Conservation (phyloP, 1,140 invertebrate species). For the Eufriesea mexicana region DNA sequence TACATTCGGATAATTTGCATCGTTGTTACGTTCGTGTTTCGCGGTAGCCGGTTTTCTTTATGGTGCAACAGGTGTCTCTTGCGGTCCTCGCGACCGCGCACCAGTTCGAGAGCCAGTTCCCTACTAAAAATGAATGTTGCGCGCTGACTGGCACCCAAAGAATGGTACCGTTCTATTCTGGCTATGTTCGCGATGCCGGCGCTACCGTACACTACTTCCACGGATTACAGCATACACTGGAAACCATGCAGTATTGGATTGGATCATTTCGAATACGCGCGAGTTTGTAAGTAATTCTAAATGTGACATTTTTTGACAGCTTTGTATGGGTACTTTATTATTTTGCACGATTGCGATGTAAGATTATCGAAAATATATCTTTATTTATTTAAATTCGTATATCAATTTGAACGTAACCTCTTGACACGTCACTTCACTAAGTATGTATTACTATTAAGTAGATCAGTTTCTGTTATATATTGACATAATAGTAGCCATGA, state of each 20-base stretch:
- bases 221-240: conserved; percentile 31
- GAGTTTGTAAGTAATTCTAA: conserved; percentile 33
- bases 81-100: conserved; percentile 16
- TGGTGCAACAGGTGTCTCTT: conserved; percentile 55
- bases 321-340: not conserved
- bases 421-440: too few species aligned
- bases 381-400: not conserved
- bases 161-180: conserved; percentile 29
- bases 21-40: conserved; percentile 4
- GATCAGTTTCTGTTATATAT: not conserved
- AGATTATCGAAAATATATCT: not conserved
- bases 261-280: not conserved
- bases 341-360: not conserved
- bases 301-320: not conserved
- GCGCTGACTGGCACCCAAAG: conserved; percentile 18
- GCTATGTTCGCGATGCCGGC: conserved; percentile 7
- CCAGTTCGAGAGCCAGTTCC: conserved; percentile 27
- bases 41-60: conserved; percentile 12
- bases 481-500: not conserved
- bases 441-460: not conserved
- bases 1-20: not conserved
- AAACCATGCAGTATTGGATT: conserved; percentile 6
- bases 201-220: not conserved
- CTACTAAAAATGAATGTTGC: conserved; percentile 42
- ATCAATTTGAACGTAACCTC: conserved; percentile 5